Conservation (phyloP, 2,888 invertebrate species). For the Melolontha melolontha region DNA sequence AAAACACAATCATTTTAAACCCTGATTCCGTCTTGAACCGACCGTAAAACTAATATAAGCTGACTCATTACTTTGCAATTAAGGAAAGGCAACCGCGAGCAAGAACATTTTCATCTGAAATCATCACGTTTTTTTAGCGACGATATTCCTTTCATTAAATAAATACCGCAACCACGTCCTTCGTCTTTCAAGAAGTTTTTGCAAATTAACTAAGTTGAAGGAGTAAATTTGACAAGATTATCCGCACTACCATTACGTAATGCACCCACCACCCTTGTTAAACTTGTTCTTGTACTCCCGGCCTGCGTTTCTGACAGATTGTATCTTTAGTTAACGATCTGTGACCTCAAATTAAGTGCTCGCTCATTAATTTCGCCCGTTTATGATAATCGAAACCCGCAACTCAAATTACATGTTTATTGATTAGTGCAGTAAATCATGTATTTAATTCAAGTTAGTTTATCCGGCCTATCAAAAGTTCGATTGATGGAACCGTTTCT, state of each 20-base stretch:
- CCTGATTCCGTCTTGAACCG: no score
- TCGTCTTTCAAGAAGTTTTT: conserved; percentile 19
- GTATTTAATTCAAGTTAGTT: conserved; percentile 3
- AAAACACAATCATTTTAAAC: no score
- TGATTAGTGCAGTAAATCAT: conserved; percentile 25
- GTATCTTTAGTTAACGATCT: conserved; percentile 44
- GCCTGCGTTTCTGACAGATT: conserved; percentile 38
- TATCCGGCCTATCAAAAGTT: no score
- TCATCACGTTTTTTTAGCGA: conserved; percentile 9
- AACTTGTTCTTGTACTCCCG: conserved; percentile 15
- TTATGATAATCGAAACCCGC: conserved; percentile 23
- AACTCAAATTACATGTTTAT: conserved; percentile 24
- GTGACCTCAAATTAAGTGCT: conserved; percentile 43
- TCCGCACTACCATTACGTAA: conserved; percentile 28
- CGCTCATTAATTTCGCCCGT: conserved; percentile 38
- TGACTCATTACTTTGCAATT: no score
- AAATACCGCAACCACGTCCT: conserved; percentile 16
- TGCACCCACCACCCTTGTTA: conserved; percentile 30
- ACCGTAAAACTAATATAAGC: no score
- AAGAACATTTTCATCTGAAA: conserved; percentile 7
- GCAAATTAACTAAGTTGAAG: conserved; percentile 32
- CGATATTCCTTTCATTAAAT: conserved; percentile 24
- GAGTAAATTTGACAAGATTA: conserved; percentile 37
- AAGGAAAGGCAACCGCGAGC: no score
- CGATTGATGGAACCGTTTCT: not conserved